A percentile compares a stretch with the other conserved stretches of the same genome.
These are phyloP conservation scores for Keiferia lycopersicella DNA, from an alignment of 2,888 invertebrate species.

Conservation along the genomic window DNA sequence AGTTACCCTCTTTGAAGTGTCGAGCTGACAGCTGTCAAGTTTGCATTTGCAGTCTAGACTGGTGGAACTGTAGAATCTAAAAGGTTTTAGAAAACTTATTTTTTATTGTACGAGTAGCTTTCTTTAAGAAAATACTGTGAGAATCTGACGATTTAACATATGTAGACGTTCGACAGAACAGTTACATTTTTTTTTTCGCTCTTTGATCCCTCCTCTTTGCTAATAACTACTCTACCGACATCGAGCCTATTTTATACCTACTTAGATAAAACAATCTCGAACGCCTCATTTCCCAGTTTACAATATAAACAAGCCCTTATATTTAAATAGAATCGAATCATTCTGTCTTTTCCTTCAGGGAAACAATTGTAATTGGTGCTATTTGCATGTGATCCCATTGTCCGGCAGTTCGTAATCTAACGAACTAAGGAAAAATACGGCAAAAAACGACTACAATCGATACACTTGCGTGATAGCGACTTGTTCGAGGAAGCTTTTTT, in stretches of 20 bases:
- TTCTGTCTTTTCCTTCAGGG: constrained; percentile 41
- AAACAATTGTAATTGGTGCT: constrained; percentile 74
- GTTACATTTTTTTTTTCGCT: no score
- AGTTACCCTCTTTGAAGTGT: constrained; percentile 10
- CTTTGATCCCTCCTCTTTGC: no score
- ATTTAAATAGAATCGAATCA: constrained; percentile 44
- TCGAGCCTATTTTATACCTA: no score
- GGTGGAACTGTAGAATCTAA: background rate
- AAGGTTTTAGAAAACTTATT: background rate
- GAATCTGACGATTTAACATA: no score
- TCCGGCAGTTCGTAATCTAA: constrained; percentile 49
- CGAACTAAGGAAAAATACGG: constrained; percentile 48
- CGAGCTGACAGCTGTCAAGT: constrained; percentile 5
- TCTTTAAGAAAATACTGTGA: no score
- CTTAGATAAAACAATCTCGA: background rate
- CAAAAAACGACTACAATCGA: constrained; percentile 51
- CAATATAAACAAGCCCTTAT: constrained; percentile 5
- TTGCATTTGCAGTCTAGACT: constrained; percentile 8
- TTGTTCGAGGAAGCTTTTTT: constrained; percentile 65
- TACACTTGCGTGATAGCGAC: constrained; percentile 64
- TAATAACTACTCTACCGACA: no score
- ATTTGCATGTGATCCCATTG: constrained; percentile 67
- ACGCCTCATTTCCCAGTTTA: background rate
- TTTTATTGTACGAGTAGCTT: background rate
- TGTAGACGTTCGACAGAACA: no score